These are phyloP conservation scores for Notodonta dromedarius DNA, from an alignment of 2,888 invertebrate species.

Conservation along the genomic window DNA sequence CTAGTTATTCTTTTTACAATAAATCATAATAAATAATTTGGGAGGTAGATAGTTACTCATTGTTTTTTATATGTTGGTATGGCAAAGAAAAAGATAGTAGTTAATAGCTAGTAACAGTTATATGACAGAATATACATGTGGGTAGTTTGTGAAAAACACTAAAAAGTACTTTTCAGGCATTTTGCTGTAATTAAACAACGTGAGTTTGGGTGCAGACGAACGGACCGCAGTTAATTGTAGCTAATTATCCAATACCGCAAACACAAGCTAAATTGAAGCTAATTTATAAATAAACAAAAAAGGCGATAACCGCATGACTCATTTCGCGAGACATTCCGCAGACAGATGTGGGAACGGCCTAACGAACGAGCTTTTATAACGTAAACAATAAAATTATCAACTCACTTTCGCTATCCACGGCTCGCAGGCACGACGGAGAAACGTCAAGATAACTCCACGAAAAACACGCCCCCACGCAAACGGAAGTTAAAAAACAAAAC, in stretches of 20 bases:
- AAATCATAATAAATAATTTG: no score
- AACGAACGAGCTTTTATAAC: conserved; percentile 12
- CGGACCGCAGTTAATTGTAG: conserved; percentile 43
- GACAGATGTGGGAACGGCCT: conserved; percentile 27
- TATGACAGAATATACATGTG: no score
- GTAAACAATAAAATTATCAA: conserved; percentile 30
- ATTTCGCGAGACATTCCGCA: conserved; percentile 23
- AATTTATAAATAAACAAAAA: conserved; percentile 39
- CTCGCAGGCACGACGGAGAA: conserved; percentile 8
- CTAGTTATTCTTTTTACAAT: no score
- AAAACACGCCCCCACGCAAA: conserved; percentile 32
- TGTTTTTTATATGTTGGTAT: no score
- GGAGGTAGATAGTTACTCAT: no score
- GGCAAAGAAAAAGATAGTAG: no score
- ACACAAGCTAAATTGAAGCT: conserved; percentile 42
- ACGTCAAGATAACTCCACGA: conserved; percentile 30
- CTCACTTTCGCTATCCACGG: conserved; percentile 32
- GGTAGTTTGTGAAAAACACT: no score
- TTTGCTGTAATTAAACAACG: conserved; percentile 19
- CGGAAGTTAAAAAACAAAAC: conserved; percentile 36
- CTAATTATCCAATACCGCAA: conserved; percentile 44
- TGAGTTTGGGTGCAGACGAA: conserved; percentile 21
- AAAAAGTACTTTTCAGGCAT: conserved; percentile 9
- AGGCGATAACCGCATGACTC: conserved; percentile 26
- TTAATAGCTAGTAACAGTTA: no score